Evolutionary conservation across 2,888 invertebrate genomes (phyloP).

Genomic region (Agriopis marginaria): DNA sequence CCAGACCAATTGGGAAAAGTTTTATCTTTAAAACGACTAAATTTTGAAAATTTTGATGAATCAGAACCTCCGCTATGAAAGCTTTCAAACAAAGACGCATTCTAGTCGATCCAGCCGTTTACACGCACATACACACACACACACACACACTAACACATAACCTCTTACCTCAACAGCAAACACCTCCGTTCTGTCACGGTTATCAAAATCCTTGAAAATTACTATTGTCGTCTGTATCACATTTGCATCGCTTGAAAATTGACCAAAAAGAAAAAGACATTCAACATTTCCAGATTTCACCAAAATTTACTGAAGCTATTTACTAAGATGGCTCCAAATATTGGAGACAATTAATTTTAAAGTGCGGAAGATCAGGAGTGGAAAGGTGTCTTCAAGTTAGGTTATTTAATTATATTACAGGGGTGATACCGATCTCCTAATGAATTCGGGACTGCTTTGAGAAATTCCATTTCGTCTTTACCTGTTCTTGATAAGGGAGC

Average conservation of each 20-base stretch:
- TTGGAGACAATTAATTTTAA: constrained; percentile 39
- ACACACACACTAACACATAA: too few species aligned
- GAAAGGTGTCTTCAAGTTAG: constrained; percentile 40
- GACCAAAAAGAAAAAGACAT: background rate
- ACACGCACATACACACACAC: too few species aligned
- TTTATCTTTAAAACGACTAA: too few species aligned
- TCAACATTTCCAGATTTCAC: constrained; percentile 4
- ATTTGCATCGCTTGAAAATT: too few species aligned
- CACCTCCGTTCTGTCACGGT: too few species aligned
- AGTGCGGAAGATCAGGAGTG: constrained; percentile 40
- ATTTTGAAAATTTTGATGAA: too few species aligned
- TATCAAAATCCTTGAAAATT: too few species aligned
- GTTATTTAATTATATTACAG: constrained; percentile 49
- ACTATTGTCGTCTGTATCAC: too few species aligned
- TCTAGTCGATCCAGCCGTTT: too few species aligned
- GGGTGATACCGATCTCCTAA: constrained; percentile 45
- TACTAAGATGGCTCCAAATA: constrained; percentile 31
- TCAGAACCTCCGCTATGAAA: too few species aligned
- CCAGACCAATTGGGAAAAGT: too few species aligned
- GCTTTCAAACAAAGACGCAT: background rate
- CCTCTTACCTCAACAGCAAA: too few species aligned
- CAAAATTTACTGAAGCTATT: constrained; percentile 16
- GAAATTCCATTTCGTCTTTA: constrained; percentile 34
- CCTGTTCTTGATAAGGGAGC: constrained; percentile 18
- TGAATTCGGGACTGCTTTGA: constrained; percentile 38